Evolutionary conservation across 2,888 invertebrate genomes (phyloP).

Genomic region (Horisme vitalbata): DNA sequence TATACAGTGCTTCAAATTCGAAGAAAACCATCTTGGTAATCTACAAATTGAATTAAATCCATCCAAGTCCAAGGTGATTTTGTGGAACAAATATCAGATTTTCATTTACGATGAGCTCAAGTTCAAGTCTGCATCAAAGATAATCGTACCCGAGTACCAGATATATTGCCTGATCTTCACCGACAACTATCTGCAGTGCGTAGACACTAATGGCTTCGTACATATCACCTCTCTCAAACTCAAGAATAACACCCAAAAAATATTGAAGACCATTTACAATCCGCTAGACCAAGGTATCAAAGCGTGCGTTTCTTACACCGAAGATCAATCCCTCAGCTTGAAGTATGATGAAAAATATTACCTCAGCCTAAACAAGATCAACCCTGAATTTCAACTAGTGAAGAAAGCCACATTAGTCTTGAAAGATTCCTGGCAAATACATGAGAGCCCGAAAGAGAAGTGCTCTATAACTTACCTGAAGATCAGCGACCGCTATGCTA

Average conservation of each 20-base stretch:
- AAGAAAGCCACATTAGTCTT: slow-evolving; percentile 38
- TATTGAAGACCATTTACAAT: slow-evolving; percentile 48
- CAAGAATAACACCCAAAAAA: slow-evolving; percentile 52
- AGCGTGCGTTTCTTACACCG: slow-evolving; percentile 31
- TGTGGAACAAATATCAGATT: slow-evolving; percentile 74
- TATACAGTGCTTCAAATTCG: slow-evolving; percentile 52
- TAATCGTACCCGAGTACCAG: slow-evolving; percentile 53
- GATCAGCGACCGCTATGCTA: slow-evolving; percentile 31
- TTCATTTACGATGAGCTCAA: slow-evolving; percentile 56
- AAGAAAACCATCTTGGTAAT: slow-evolving; percentile 42
- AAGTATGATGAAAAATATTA: slow-evolving; percentile 48
- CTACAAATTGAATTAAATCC: slow-evolving; percentile 52
- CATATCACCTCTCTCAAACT: slow-evolving; percentile 57
- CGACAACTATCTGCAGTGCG: slow-evolving; percentile 54
- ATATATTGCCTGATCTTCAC: slow-evolving; percentile 47
- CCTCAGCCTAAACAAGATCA: slow-evolving; percentile 49
- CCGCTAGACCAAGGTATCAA: slow-evolving; percentile 44
- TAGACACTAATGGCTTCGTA: slow-evolving; percentile 55
- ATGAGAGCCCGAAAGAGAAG: slow-evolving; percentile 31
- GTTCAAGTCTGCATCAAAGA: slow-evolving; percentile 43
- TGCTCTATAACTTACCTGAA: slow-evolving; percentile 37
- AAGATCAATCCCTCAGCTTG: slow-evolving; percentile 47
- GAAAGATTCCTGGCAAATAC: slow-evolving; percentile 33
- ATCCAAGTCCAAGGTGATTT: slow-evolving; percentile 41
- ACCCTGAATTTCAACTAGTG: slow-evolving; percentile 45